phyloP scores from a whole-genome alignment of 2,888 invertebrate species.

The Abrostola tripartita region DNA sequence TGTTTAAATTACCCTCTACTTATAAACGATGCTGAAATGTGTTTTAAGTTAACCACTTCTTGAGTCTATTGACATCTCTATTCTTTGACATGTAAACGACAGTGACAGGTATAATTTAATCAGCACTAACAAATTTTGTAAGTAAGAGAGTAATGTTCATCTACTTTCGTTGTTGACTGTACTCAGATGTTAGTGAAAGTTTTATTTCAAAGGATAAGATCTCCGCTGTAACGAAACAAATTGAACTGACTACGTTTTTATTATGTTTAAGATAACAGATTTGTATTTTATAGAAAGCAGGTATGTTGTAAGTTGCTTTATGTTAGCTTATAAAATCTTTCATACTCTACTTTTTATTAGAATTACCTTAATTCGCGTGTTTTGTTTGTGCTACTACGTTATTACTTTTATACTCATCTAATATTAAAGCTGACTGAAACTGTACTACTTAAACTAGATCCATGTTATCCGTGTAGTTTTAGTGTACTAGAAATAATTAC shows the following conservation, averaged over 20 bases:
- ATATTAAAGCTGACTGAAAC: not conserved
- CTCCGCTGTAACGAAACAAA: constrained; percentile 25
- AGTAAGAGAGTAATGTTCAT: too few relatives aligned
- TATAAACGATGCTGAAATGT: too few relatives aligned
- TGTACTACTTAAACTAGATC: not conserved
- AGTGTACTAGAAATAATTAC: not conserved
- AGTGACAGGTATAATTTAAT: too few relatives aligned
- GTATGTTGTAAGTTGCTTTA: not conserved
- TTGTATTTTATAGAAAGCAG: constrained; percentile 20
- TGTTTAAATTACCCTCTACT: too few relatives aligned
- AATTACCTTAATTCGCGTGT: too few relatives aligned
- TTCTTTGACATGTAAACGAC: too few relatives aligned
- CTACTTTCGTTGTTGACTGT: not conserved
- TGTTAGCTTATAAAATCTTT: not conserved
- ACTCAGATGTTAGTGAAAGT: constrained; percentile 48
- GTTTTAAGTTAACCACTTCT: too few relatives aligned
- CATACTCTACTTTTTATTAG: not conserved
- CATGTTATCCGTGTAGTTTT: not conserved
- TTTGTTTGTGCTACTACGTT: too few relatives aligned
- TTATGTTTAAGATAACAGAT: constrained; percentile 29
- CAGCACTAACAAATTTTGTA: too few relatives aligned
- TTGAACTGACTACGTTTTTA: constrained; percentile 33
- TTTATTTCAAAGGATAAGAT: constrained; percentile 45
- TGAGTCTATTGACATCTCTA: too few relatives aligned
- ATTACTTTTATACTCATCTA: not conserved